phyloP scores from a whole-genome alignment of 2,888 invertebrate genomes.

The Yponomeuta cagnagella region DNA sequence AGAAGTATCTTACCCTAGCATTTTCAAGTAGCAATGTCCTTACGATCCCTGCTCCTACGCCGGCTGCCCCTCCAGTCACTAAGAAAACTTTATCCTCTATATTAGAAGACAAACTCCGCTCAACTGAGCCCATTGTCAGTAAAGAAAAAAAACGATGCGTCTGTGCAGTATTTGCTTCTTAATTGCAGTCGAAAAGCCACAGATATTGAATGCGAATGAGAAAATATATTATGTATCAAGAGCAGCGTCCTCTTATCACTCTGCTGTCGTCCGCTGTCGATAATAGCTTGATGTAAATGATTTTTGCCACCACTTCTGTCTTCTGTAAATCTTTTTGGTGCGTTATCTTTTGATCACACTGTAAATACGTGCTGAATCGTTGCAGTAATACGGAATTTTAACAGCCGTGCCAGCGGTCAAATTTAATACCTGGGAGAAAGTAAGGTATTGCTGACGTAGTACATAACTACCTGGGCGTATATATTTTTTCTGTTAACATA shows the following conservation, averaged over 20 bases:
- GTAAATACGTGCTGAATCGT: not conserved
- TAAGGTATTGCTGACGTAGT: too few relatives aligned
- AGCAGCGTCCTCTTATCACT: not conserved
- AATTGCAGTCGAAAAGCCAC: not conserved
- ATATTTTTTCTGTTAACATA: too few relatives aligned
- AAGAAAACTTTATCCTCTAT: slow-evolving; percentile 52
- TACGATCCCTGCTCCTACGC: slow-evolving; percentile 55
- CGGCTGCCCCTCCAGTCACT: slow-evolving; percentile 61
- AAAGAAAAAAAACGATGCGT: not conserved
- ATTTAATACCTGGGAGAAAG: too few relatives aligned
- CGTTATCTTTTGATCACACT: not conserved
- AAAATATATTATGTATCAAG: not conserved
- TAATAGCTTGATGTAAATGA: not conserved
- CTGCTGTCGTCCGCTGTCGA: not conserved
- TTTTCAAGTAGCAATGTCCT: slow-evolving; percentile 44
- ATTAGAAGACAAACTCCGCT: not conserved
- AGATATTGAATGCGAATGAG: not conserved
- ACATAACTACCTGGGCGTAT: too few relatives aligned
- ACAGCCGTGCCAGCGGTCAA: too few relatives aligned
- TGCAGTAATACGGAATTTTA: not conserved
- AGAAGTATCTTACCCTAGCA: slow-evolving; percentile 40
- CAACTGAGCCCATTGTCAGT: not conserved
- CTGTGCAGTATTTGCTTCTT: not conserved
- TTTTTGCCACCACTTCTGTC: slow-evolving; percentile 1
- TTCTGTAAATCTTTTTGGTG: not conserved